Evolutionary conservation across 2,888 invertebrate genomes (phyloP).

Genomic region (Nyleta sp.): DNA sequence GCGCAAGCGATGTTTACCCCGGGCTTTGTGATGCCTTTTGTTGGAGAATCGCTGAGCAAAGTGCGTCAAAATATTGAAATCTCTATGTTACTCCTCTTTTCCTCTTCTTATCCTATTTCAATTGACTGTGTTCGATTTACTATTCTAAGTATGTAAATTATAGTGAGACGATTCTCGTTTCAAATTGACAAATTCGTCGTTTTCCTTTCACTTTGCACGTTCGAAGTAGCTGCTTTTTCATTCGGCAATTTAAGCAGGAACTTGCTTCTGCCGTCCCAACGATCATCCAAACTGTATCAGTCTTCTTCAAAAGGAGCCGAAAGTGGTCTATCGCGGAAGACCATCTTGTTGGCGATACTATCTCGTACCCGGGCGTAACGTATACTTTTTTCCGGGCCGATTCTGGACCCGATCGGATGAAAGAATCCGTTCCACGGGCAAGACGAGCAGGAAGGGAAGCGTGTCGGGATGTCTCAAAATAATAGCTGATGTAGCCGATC

Average conservation of each 20-base stretch:
- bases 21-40: slow-evolving; percentile 20
- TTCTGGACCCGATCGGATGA: slow-evolving; percentile 57
- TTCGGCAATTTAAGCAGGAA: background rate
- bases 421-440: slow-evolving; percentile 66
- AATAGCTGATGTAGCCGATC: slow-evolving; percentile 67
- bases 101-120: too few species aligned
- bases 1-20: slow-evolving; percentile 39
- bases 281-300: slow-evolving; percentile 41
- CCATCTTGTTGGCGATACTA: slow-evolving; percentile 66
- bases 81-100: too few species aligned
- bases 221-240: background rate
- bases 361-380: slow-evolving; percentile 69
- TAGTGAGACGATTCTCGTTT: too few species aligned
- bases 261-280: background rate
- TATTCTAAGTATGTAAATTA: too few species aligned
- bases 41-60: slow-evolving; percentile 8
- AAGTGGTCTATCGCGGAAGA: slow-evolving; percentile 30
- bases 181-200: too few species aligned
- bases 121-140: too few species aligned
- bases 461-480: slow-evolving; percentile 69
- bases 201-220: background rate
- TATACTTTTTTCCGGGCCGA: slow-evolving; percentile 70
- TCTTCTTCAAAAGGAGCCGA: slow-evolving; percentile 39
- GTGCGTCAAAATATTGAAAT: slow-evolving; percentile 34
- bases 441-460: slow-evolving; percentile 65